Base-by-base conservation (phyloP, 2,113 vertebrate species). In the Catagonus wagneri region DNA sequence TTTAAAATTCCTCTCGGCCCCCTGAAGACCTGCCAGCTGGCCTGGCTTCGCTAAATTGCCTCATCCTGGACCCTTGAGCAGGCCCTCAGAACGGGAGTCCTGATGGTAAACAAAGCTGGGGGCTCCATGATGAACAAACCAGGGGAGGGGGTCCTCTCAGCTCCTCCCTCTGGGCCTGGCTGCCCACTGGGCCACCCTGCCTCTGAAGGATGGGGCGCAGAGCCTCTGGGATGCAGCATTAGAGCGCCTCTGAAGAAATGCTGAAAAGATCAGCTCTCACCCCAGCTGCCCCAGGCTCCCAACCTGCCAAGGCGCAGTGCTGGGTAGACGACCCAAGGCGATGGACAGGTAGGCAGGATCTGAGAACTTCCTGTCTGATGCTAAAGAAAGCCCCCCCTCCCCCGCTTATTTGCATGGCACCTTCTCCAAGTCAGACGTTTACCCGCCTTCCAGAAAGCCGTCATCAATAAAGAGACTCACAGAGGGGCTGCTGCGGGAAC, bases 381-480 rank as follows among this genome's bases (percentile, higher is more conserved):
- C 93, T 0, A 7, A 97, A 96, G 85, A 95, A 54, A 36, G 52
- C 63, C 0, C 13, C 32, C 22, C 34, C 75, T 90, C 58, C 0
- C 6, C 34, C 72, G 19, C 79, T 95, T 93, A 97, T 97, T 96
- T 96, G 94, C 95, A 91, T 95, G 90, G 91, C 97, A 96, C 89
- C 94, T 97, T 95, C 94, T 90, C 74, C 95, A 96, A 95, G 29
- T 79, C 90, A 89, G 97, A 96, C 93, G 4, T 94, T 97, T 83
- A 95, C 93, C 93, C 44, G 54, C 97, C 97, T 97, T 92, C 94
- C 90, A 98, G 95, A 97, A 97, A 94, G 94, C 95, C 92, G 7
- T 96, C 72, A 65, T 87, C 97, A 88, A 85, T 94, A 95, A 97
- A 97, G 96, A 98, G 97, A 61, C 93, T 87, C 80, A 71, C 1